A percentile compares a stretch with the other conserved stretches of the same genome.
These are phyloP conservation scores for Charina bottae DNA, from an alignment of 2,113 vertebrate genomes.

Conservation along the genomic window DNA sequence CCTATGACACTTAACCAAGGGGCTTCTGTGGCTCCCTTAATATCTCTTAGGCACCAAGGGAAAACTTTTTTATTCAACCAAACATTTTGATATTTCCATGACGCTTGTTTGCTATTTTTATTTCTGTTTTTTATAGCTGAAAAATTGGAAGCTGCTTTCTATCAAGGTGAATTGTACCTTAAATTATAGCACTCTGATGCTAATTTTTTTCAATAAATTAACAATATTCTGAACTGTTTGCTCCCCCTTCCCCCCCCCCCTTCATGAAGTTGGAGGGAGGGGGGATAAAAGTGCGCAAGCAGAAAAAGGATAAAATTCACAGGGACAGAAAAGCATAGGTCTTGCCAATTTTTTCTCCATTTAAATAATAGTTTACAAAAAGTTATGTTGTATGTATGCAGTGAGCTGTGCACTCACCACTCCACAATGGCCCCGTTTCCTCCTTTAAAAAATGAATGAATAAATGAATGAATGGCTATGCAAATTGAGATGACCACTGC, in stretches of 20 bases:
- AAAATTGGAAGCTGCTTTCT: neutral
- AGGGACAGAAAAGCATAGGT: neutral
- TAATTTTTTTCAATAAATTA: neutral
- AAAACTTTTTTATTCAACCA: slow-evolving; percentile 5
- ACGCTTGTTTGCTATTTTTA: neutral
- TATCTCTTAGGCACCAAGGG: neutral
- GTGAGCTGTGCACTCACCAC: no score
- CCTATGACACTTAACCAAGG: neutral
- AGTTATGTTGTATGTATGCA: no score
- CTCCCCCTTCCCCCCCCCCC: neutral
- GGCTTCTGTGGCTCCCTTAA: neutral
- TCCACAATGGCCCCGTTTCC: neutral
- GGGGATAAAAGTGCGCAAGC: neutral
- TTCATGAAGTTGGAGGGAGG: neutral
- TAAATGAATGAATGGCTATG: neutral
- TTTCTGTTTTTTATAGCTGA: neutral
- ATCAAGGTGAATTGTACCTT: neutral
- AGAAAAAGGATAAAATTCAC: neutral
- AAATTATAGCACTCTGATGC: neutral
- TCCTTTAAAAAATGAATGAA: neutral
- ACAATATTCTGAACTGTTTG: neutral
- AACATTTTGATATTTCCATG: neutral
- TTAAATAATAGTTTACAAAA: neutral
- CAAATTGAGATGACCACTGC: neutral
- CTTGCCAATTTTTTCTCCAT: neutral